phyloP scores from a whole-genome alignment of 2,888 invertebrate genomes.

The Scelioninae gen. 1 region DNA sequence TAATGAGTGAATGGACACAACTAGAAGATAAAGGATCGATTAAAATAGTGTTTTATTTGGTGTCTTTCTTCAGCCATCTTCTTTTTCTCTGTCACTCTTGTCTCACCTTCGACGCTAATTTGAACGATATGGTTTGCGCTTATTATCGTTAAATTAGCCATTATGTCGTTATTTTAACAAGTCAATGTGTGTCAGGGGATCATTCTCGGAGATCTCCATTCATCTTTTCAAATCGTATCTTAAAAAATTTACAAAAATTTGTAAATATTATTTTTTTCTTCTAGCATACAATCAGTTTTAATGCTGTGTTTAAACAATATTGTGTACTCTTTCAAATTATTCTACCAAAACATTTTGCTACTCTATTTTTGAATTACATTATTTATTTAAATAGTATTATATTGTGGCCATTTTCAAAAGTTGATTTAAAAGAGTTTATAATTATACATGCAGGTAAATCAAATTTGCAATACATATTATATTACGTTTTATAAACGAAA shows the following conservation, averaged over 20 bases:
- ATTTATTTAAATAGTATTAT: no score
- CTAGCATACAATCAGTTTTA: no score
- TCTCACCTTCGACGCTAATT: constrained; percentile 85
- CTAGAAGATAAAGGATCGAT: constrained; percentile 20
- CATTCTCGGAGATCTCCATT: constrained; percentile 69
- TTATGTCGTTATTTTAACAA: constrained; percentile 85
- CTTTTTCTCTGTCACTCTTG: constrained; percentile 70
- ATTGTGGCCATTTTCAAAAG: no score
- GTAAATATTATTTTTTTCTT: constrained; percentile 4
- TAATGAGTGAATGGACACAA: background rate
- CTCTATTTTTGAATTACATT: no score
- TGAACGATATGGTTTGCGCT: constrained; percentile 83
- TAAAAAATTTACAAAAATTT: constrained; percentile 54
- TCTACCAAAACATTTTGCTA: no score
- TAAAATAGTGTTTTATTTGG: constrained; percentile 36
- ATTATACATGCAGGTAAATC: no score
- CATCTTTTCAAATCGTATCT: constrained; percentile 68
- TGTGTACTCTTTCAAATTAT: no score
- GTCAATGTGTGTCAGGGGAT: constrained; percentile 84
- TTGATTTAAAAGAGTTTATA: no score
- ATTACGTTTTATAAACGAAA: no score
- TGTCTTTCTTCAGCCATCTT: constrained; percentile 60
- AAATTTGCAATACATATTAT: no score
- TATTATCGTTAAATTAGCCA: constrained; percentile 84
- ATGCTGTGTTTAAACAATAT: no score